Base-by-base conservation (phyloP, 2,888 invertebrate genomes). In the Sussaba pulchella region DNA sequence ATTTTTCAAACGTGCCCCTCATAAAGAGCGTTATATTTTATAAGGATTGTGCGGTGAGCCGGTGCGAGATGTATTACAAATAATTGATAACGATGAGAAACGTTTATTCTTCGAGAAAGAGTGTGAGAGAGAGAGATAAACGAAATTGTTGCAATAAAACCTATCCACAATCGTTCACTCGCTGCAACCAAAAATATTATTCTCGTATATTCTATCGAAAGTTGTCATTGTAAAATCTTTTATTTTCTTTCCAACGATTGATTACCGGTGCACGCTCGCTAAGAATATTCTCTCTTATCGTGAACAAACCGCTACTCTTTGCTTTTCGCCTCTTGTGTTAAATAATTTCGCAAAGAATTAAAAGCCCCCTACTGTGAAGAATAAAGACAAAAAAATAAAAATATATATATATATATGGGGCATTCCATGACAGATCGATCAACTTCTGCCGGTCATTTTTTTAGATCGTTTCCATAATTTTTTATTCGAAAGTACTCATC, bases 11-110 rank as follows among this genome's bases (percentile, higher is more conserved):
- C 52, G 57, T 24, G 24, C 43, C 39, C 31, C 64, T 47, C 54
- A 63, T 43, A 2, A 64, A 54, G 26, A 59, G 41, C 47, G 52
- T 57, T 74, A 50, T 21, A 24, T 47, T 71, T 69, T 73, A 17
- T 54, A 39, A 54, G 45, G 1, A 72, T 67, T 59, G 17, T 5
- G 43, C 61, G 63, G 54, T 36, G 73, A 63, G 52, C 36, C 50
- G 67, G 43, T 24, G 54, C 63, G 45, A 73, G 64, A 61, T 52
- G 21, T n/a, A 66, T 57, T 66, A 50, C 9, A 21, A 50, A 12
- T 59, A 31, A 21, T 14, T 26, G 21, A 43, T 21, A 19, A 47
- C 41, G 21, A 63, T 24, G 4, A 45, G 63, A 24, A 63, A 59
- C 12, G 1, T 0, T 14, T 19, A 0, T 57, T 57, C 17, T 19